Evolutionary conservation across 2,888 invertebrate species (phyloP).

Genomic region (Athalia cordata): DNA sequence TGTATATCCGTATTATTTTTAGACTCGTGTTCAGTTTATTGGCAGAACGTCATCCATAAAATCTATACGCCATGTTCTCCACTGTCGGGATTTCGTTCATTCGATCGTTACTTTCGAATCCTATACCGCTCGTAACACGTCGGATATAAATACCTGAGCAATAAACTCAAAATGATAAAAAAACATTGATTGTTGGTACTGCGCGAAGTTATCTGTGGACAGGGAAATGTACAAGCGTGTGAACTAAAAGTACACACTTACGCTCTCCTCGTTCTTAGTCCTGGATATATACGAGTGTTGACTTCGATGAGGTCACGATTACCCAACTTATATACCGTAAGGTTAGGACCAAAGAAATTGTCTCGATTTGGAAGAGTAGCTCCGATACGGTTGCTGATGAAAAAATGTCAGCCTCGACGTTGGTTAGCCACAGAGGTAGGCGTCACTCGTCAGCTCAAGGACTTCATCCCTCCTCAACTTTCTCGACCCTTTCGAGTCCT

Average conservation of each 20-base stretch:
- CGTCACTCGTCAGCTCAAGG: slow-evolving; percentile 29
- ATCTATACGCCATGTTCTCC: slow-evolving; percentile 15
- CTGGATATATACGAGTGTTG: too few species aligned
- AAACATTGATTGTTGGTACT: background rate
- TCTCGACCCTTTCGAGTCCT: slow-evolving; percentile 30
- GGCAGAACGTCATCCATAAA: slow-evolving; percentile 33
- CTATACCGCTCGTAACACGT: slow-evolving; percentile 9
- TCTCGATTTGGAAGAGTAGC: background rate
- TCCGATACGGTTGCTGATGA: background rate
- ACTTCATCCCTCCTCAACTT: slow-evolving; percentile 11
- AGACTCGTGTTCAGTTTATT: slow-evolving; percentile 25
- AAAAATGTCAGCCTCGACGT: background rate
- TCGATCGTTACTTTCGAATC: slow-evolving; percentile 35
- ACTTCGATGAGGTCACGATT: too few species aligned
- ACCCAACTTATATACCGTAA: background rate
- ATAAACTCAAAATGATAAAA: background rate
- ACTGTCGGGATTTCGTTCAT: slow-evolving; percentile 29
- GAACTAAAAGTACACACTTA: too few species aligned
- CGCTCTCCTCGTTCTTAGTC: too few species aligned
- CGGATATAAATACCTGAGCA: background rate
- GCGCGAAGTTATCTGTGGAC: too few species aligned
- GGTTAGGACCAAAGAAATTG: background rate
- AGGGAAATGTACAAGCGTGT: too few species aligned
- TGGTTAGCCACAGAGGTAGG: background rate
- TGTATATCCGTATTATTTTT: slow-evolving; percentile 35